Base-by-base conservation (phyloP, 2,113 vertebrate species). In the Pongo pygmaeus region DNA sequence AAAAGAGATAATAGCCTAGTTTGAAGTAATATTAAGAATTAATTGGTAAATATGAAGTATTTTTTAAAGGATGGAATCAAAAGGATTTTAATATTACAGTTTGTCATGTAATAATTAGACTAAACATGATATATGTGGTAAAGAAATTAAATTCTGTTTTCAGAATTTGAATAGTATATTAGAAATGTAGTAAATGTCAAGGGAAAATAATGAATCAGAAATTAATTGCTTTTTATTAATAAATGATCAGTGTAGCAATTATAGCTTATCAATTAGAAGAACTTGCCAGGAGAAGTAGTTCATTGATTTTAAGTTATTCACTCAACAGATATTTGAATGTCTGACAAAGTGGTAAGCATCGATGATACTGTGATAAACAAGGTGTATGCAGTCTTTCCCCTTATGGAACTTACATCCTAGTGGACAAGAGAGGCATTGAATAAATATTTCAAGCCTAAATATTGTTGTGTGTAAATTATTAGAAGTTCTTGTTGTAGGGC, bases 141-240 rank as follows among this genome's bases (percentile, higher is more conserved):
- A 79, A 55, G 55, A 81, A 69, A 40, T 95, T 40, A 95, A 91
- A 84, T 88, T 92, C 30, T 77, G 7, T 96, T 95, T 92, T 77
- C 27, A 85, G 69, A 81, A 61, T 92, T 83, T 93, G 30, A 75
- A 20, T 52, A 52, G 3, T 90, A 8, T 57, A 48, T 88, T 92
- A 72, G 75, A 89, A 94, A 35, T 78, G 38, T 52, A 32, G 55
- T 81, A 1, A 96, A 52, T 6, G 87, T 10, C 38, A 77, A 89
- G 48, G 35, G 59, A 87, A 94, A 95, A 85, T 27, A 38, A 77
- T 85, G 50, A 89, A 43, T 61, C 88, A 84, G 46, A 30, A 18
- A 88, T 93, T 88, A 81, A 79, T 67, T 74, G 43, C 25, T 75
- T 93, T 92, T 95, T 95, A 43, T 61, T 84, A n/a, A 89, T 9